Evolutionary conservation across 2,113 vertebrate genomes (phyloP).

Genomic region (Scophthalmus maximus): DNA sequence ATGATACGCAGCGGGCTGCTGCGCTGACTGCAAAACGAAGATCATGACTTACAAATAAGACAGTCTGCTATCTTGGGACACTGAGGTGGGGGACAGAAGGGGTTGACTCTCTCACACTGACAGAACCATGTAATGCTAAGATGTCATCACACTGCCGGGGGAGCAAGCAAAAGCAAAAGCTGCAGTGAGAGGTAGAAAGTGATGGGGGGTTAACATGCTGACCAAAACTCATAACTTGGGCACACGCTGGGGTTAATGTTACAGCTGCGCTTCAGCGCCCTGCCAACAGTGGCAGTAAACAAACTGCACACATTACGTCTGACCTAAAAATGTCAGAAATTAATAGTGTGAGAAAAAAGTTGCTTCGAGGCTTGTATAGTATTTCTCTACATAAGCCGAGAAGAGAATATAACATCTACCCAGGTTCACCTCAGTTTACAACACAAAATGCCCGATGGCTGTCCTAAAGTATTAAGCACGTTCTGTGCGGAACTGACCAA

Average conservation of each 20-base stretch:
- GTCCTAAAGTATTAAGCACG: not conserved
- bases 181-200: not conserved
- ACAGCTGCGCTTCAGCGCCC: slow-evolving; percentile 36
- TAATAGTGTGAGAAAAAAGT: slow-evolving; percentile 24
- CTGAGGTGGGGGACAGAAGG: not conserved
- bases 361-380: no score
- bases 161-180: not conserved
- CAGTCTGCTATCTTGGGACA: slow-evolving; percentile 23
- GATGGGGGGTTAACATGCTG: slow-evolving; percentile 3
- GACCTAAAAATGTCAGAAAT: slow-evolving; percentile 54
- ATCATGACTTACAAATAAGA: slow-evolving; percentile 36
- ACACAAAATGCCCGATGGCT: not conserved
- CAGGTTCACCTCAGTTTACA: no score
- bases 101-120: slow-evolving; percentile 58
- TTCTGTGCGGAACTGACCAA: slow-evolving; percentile 30
- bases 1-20: slow-evolving; percentile 29
- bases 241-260: slow-evolving; percentile 46
- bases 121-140: slow-evolving; percentile 54
- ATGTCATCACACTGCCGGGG: slow-evolving; percentile 63
- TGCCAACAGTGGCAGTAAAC: slow-evolving; percentile 31
- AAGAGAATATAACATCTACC: slow-evolving; percentile 3
- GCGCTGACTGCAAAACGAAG: slow-evolving; percentile 40
- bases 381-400: not conserved
- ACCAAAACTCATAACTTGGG: slow-evolving; percentile 33
- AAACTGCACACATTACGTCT: slow-evolving; percentile 37